phyloP scores from a whole-genome alignment of 2,113 vertebrate species.

The Platichthys flesus region DNA sequence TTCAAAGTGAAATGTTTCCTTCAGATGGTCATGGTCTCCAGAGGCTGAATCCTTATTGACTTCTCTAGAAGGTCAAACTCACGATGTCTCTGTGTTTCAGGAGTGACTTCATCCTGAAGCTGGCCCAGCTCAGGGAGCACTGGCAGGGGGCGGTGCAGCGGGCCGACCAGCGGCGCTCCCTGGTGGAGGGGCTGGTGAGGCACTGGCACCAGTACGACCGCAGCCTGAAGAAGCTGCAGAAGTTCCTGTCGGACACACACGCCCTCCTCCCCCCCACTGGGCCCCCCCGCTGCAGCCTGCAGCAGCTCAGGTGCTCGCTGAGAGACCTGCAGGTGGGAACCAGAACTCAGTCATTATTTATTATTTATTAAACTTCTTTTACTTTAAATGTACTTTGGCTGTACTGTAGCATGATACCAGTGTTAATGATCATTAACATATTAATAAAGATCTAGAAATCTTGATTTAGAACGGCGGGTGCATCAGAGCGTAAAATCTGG shows the following conservation, averaged over 20 bases:
- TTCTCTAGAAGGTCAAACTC: too few species aligned
- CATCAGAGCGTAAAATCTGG: too few species aligned
- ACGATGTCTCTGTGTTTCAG: conserved; percentile 63
- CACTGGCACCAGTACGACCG: conserved; percentile 86
- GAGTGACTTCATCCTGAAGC: conserved; percentile 87
- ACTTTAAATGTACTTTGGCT: too few species aligned
- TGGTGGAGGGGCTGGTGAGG: conserved; percentile 80
- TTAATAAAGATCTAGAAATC: too few species aligned
- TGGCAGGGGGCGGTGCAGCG: conserved; percentile 86
- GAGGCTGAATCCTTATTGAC: background rate
- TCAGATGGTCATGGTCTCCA: background rate
- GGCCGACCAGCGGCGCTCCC: conserved; percentile 82
- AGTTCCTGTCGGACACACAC: conserved; percentile 78
- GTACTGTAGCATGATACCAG: too few species aligned
- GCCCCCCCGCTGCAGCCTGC: conserved; percentile 79
- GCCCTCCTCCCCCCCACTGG: conserved; percentile 79
- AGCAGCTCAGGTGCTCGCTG: conserved; percentile 79
- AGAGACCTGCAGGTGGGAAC: conserved; percentile 77
- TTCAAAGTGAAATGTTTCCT: too few species aligned
- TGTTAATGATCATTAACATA: too few species aligned
- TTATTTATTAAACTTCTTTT: too few species aligned
- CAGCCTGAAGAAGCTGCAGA: conserved; percentile 80
- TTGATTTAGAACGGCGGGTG: too few species aligned
- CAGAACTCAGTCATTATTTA: background rate
- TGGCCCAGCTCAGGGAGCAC: conserved; percentile 85